Conservation (phyloP, 2,113 vertebrate genomes). For the Oceanodroma tethys region DNA sequence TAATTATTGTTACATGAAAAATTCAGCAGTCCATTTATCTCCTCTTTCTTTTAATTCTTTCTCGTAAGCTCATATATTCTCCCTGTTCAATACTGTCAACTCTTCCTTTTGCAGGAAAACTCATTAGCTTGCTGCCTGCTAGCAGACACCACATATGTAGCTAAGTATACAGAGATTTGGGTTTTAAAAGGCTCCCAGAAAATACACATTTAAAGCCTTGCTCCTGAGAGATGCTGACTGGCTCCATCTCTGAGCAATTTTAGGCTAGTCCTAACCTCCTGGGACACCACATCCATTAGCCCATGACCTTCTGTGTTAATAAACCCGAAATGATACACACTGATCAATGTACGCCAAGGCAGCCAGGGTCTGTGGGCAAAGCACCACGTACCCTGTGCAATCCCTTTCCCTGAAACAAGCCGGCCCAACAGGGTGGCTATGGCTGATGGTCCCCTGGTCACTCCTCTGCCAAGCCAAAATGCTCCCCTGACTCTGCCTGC, state of each 20-base stretch:
- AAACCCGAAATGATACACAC: background rate
- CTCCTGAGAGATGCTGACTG: background rate
- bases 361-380: background rate
- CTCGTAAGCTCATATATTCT: background rate
- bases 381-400: too few species aligned
- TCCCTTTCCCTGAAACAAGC: background rate
- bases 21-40: background rate
- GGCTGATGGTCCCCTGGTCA: background rate
- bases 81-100: background rate
- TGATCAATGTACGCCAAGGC: accelerated
- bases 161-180: background rate
- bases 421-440: background rate
- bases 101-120: background rate
- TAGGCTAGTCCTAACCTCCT: background rate
- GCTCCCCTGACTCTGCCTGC: background rate
- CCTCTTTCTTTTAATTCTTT: background rate
- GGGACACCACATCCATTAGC: accelerated
- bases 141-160: background rate
- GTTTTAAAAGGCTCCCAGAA: background rate
- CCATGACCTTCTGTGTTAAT: background rate
- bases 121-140: background rate
- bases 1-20: background rate
- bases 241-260: background rate
- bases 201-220: background rate
- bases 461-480: background rate